Conservation (phyloP, 1,140 invertebrate species). For the Saxidomus purpurata region DNA sequence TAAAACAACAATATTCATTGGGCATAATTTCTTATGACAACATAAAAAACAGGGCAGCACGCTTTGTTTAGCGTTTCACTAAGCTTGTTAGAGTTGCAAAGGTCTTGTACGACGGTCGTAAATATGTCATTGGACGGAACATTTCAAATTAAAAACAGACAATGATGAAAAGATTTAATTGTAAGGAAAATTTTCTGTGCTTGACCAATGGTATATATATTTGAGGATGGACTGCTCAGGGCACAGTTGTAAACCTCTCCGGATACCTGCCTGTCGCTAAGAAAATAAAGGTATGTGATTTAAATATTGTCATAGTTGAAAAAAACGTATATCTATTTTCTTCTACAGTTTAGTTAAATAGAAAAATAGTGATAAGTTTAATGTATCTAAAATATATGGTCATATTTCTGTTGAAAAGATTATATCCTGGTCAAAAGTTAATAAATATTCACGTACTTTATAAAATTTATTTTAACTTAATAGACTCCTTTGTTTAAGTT, state of each 20-base stretch:
- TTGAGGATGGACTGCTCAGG: background rate
- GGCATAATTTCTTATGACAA: background rate
- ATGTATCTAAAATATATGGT: no score
- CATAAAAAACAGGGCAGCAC: background rate
- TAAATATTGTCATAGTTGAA: no score
- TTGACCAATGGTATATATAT: background rate
- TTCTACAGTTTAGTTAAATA: no score
- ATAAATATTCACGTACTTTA: no score
- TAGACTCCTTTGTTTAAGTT: no score
- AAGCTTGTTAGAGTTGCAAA: background rate
- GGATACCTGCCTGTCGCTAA: background rate
- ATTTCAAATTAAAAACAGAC: background rate
- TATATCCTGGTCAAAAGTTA: no score
- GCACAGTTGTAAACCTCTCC: background rate
- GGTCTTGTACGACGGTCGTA: background rate
- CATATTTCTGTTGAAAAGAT: no score
- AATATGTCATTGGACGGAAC: background rate
- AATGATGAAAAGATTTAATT: background rate
- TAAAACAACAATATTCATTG: constrained; percentile 7
- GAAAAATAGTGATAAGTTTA: no score
- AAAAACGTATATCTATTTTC: no score
- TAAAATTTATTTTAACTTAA: no score
- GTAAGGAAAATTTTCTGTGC: background rate
- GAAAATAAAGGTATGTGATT: background rate
- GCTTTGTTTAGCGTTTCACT: background rate